phyloP scores from a whole-genome alignment of 2,797 vertebrate genomes.

The Kryptolebias ocellatus region DNA sequence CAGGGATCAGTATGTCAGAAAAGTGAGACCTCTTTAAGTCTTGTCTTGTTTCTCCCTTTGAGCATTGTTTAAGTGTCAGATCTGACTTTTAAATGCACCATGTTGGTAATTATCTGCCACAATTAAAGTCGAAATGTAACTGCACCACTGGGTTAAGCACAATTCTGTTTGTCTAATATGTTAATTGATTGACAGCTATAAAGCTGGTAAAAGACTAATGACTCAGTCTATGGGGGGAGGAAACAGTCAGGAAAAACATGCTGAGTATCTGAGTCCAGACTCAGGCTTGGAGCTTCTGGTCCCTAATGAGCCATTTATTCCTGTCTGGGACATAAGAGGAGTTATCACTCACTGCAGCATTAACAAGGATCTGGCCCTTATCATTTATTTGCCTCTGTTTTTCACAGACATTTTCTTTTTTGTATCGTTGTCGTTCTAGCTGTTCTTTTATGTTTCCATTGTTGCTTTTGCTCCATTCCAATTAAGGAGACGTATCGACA shows the following conservation, averaged over 20 bases:
- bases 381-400: constrained; percentile 52
- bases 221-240: too few relatives aligned
- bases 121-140: constrained; percentile 30
- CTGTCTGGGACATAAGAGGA: constrained; percentile 48
- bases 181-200: constrained; percentile 26
- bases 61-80: neutral
- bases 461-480: constrained; percentile 16
- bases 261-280: constrained; percentile 52
- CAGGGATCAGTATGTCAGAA: too few relatives aligned
- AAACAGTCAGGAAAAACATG: constrained; percentile 52
- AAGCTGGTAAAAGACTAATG: constrained; percentile 44
- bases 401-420: constrained; percentile 19
- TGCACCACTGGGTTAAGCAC: too few relatives aligned
- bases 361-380: constrained; percentile 57
- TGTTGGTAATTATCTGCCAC: constrained; percentile 32
- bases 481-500: constrained; percentile 20
- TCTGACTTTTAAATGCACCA: neutral
- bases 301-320: constrained; percentile 63
- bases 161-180: neutral
- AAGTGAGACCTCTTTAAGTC: too few relatives aligned
- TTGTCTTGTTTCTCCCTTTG: neutral
- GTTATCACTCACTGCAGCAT: constrained; percentile 59
- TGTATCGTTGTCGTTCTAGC: constrained; percentile 32
- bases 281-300: constrained; percentile 37
- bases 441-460: constrained; percentile 13